Percentiles rank a stretch among this genome's conserved stretches.
Evolutionary conservation across 1,140 invertebrate species (phyloP).

Genomic region (Limonius californicus): DNA sequence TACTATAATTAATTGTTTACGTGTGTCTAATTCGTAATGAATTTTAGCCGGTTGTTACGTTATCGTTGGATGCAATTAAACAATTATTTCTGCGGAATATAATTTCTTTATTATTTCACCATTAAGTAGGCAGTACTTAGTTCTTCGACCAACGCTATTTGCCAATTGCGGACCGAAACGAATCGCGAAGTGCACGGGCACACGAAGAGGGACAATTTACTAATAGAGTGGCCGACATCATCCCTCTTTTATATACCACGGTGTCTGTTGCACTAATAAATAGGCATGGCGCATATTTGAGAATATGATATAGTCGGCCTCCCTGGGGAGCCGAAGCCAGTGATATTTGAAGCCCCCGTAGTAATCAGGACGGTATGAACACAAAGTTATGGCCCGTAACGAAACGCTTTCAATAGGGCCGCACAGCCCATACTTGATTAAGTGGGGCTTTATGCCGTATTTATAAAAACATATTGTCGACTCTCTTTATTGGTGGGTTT

Average conservation of each 20-base stretch:
- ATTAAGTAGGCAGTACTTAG: neutral
- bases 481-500: neutral
- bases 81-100: neutral
- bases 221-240: neutral
- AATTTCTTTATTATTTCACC: neutral
- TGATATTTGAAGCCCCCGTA: conserved; percentile 47
- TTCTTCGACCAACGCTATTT: neutral
- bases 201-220: neutral
- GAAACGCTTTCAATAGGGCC: conserved; percentile 31
- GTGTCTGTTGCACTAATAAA: neutral
- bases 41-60: neutral
- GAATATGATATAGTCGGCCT: conserved; percentile 26
- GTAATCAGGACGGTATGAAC: conserved; percentile 43
- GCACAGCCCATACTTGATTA: conserved; percentile 34
- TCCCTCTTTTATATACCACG: neutral
- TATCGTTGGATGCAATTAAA: neutral
- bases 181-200: neutral
- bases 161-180: conserved; percentile 1
- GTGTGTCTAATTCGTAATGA: neutral
- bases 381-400: conserved; percentile 45
- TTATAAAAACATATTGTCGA: conserved; percentile 35
- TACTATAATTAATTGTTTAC: neutral
- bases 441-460: conserved; percentile 35
- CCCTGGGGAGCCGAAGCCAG: conserved; percentile 41
- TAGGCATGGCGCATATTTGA: conserved; percentile 12